Evolutionary conservation across 1,140 invertebrate genomes (phyloP).

Genomic region (Drosophila kohkoa): DNA sequence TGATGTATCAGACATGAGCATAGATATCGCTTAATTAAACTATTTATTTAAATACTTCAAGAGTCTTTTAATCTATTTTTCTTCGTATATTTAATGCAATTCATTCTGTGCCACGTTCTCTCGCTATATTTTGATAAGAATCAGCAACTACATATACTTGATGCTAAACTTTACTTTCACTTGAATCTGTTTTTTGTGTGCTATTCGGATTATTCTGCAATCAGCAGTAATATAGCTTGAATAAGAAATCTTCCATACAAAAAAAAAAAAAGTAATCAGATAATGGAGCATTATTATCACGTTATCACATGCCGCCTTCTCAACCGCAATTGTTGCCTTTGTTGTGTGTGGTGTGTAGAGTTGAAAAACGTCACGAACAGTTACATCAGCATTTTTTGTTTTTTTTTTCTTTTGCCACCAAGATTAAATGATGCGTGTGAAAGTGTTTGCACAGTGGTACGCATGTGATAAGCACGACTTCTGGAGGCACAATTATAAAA

Average conservation of each 20-base stretch:
- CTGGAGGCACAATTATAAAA: not conserved
- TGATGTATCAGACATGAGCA: no score
- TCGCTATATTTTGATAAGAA: conserved; percentile 22
- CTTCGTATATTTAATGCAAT: no score
- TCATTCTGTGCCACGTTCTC: conserved; percentile 15
- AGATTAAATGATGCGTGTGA: conserved; percentile 42
- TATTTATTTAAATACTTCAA: no score
- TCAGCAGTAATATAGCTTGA: conserved; percentile 23
- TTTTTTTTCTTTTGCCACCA: not conserved
- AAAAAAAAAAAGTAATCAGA: conserved; percentile 24
- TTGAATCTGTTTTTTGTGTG: not conserved
- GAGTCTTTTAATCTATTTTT: no score
- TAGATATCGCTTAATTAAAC: no score
- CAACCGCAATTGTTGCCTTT: conserved; percentile 19
- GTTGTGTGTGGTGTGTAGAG: conserved; percentile 1
- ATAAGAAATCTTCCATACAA: conserved; percentile 10
- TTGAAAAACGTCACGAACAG: conserved; percentile 44
- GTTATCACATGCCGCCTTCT: conserved; percentile 36
- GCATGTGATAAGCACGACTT: not conserved
- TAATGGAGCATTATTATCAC: conserved; percentile 40
- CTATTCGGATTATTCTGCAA: conserved; percentile 28
- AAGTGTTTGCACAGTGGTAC: conserved; percentile 45
- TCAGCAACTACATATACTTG: conserved; percentile 2
- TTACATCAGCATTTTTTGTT: conserved; percentile 51
- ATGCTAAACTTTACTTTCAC: conserved; percentile 35